Percentiles rank a stretch among this genome's conserved stretches.
Evolutionary conservation across 2,113 vertebrate species (phyloP).

Genomic region (Dendropsophus ebraccatus): DNA sequence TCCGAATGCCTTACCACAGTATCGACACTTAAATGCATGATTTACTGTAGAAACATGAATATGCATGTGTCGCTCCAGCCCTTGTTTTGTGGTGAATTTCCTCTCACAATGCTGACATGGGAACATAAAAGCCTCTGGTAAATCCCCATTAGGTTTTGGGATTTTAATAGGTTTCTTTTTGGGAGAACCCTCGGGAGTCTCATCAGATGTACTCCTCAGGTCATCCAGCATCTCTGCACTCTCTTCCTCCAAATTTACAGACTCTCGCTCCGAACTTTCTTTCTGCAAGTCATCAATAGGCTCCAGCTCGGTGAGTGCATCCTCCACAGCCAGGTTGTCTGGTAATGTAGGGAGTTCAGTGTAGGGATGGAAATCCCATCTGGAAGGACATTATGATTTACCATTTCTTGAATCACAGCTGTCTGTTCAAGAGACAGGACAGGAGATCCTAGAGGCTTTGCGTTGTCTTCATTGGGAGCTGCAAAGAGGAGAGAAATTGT

Average conservation of each 20-base stretch:
- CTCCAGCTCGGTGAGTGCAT: constrained; percentile 69
- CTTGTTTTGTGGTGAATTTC: constrained; percentile 86
- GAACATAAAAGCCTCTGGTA: constrained; percentile 76
- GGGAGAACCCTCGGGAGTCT: constrained; percentile 70
- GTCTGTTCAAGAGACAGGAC: constrained; percentile 74
- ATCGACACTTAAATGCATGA: constrained; percentile 79
- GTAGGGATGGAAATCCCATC: constrained; percentile 62
- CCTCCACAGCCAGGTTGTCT: constrained; percentile 68
- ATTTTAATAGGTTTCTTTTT: constrained; percentile 66
- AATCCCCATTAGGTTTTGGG: constrained; percentile 69
- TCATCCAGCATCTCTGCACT: constrained; percentile 76
- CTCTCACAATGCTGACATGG: constrained; percentile 87
- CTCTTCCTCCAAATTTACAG: constrained; percentile 71
- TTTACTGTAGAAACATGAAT: constrained; percentile 77
- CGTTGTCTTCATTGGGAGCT: constrained; percentile 78
- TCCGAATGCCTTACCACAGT: constrained; percentile 78
- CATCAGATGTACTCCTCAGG: constrained; percentile 67
- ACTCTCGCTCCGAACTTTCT: constrained; percentile 65
- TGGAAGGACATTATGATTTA: constrained; percentile 68
- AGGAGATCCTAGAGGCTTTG: constrained; percentile 67
- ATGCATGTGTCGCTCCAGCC: constrained; percentile 86
- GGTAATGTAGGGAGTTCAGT: constrained; percentile 68
- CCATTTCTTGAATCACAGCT: constrained; percentile 70
- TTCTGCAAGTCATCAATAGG: constrained; percentile 64
- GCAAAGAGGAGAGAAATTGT: constrained; percentile 55